These are phyloP conservation scores for Crotalus horridus DNA, from an alignment of 2,113 vertebrate species.

Conservation along the genomic window DNA sequence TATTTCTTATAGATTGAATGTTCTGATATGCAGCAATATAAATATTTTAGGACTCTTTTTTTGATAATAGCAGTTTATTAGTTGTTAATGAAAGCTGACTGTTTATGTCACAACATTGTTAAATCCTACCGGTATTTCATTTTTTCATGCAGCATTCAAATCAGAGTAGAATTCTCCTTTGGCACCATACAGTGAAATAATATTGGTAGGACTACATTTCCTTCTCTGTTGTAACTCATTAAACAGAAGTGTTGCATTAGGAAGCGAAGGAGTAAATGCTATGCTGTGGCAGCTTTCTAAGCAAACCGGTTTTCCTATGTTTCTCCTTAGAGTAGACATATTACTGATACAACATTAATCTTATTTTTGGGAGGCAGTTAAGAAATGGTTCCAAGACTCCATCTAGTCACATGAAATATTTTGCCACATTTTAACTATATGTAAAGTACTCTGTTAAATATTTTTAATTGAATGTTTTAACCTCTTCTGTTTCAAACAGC, in stretches of 20 bases:
- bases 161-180: conserved; percentile 3
- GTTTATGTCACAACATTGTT: not conserved
- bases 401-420: not conserved
- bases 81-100: not conserved
- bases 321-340: conserved; percentile 16
- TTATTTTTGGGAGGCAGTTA: conserved; percentile 4
- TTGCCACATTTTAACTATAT: not conserved
- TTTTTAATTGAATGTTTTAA: not conserved
- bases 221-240: conserved; percentile 33
- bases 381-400: not conserved
- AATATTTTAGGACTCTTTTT: not conserved
- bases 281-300: conserved; percentile 15
- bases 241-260: conserved; percentile 40
- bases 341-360: not conserved
- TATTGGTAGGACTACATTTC: conserved; percentile 20
- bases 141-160: conserved; percentile 6
- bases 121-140: not conserved
- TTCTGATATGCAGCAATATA: not conserved
- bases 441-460: not conserved
- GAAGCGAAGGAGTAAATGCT: conserved; percentile 37
- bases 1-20: not conserved
- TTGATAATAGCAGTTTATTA: not conserved
- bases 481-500: not conserved
- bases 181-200: not conserved
- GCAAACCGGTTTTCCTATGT: conserved; percentile 26